Evolutionary conservation across 1,140 invertebrate genomes (phyloP), one percentile per base, ranked within the genome.

Genomic region (Hycleus phaleratus): DNA sequence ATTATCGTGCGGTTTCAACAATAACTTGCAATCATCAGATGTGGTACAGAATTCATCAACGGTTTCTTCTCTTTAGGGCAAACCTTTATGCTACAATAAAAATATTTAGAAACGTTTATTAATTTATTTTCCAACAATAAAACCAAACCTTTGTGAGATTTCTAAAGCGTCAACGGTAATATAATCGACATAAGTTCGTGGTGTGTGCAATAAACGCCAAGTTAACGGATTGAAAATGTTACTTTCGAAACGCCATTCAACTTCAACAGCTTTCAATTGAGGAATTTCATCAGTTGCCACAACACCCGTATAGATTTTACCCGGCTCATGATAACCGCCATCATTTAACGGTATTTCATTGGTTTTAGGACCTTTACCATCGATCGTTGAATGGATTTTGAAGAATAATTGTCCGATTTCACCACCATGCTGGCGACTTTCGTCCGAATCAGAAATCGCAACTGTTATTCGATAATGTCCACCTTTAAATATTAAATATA

Each of bases 161-260:
- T 88, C 86, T 59, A 88, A 73, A n/a, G 80, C 84, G 53, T 86
- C 84, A 38, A 90, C 73, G 12, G 79, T 80, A n/a, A 91, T 70
- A 46, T 82, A 84, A 32, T 84, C 81, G 26, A 91, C 73, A 63
- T 85, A 87, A 39, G 87, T 81, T 50, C 81, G 80, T 0, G 89
- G 85, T 11, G 81, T 82, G 50, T 84, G 79, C 6, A 91, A 72
- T 4, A 91, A 71, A 53, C 90, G 77, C 90, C 89, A 92, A 0
- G 88, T 91, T 40, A 92, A 78, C 0, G 89, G 88, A 73, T 91
- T 92, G 56, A 91, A 81, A 6, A 90, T 67, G 50, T 82, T 89
- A 1, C 84, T 85, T 57, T 85, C 81, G 61, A 89, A 89, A 62
- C 84, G 81, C 88, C 88, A 92, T 61, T 85, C 80, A 1, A 92